These are phyloP conservation scores for Columbina picui DNA, from an alignment of 2,113 vertebrate genomes.

Conservation along the genomic window DNA sequence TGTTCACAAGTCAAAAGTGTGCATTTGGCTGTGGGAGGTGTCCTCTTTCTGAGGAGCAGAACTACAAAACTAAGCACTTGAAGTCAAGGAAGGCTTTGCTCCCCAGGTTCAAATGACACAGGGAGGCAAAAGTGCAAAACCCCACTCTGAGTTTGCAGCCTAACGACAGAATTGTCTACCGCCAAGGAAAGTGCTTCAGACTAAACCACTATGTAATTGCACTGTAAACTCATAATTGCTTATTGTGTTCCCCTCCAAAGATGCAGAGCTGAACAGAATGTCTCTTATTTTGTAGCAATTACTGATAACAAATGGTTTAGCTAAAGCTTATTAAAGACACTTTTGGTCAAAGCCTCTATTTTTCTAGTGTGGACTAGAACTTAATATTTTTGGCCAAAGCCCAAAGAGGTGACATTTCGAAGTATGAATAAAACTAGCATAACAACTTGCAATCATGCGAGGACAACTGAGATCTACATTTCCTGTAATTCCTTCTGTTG, in stretches of 20 bases:
- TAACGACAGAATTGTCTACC: background rate
- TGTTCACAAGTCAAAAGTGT: background rate
- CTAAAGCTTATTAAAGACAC: slow-evolving; percentile 9
- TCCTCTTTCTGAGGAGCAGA: background rate
- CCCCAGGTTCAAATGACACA: background rate
- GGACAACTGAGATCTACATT: slow-evolving; percentile 25
- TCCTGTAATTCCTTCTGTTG: slow-evolving; percentile 34
- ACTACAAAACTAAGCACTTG: background rate
- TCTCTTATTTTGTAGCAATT: slow-evolving; percentile 36
- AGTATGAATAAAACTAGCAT: slow-evolving; percentile 43
- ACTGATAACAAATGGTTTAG: slow-evolving; percentile 34
- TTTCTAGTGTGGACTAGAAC: background rate
- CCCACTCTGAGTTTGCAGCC: background rate
- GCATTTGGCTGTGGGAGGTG: background rate
- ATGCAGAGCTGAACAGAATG: background rate
- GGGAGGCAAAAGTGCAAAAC: background rate
- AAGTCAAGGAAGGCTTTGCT: background rate
- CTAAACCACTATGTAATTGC: background rate
- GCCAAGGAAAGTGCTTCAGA: background rate
- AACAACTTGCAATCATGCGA: background rate
- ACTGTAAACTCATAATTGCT: slow-evolving; percentile 20
- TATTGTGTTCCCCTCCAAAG: slow-evolving; percentile 1
- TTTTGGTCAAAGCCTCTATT: slow-evolving; percentile 25
- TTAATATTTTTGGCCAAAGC: slow-evolving; percentile 17
- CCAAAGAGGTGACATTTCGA: slow-evolving; percentile 42